These are phyloP conservation scores for Drosophila colorata DNA, from an alignment of 2,888 invertebrate genomes.

Conservation along the genomic window DNA sequence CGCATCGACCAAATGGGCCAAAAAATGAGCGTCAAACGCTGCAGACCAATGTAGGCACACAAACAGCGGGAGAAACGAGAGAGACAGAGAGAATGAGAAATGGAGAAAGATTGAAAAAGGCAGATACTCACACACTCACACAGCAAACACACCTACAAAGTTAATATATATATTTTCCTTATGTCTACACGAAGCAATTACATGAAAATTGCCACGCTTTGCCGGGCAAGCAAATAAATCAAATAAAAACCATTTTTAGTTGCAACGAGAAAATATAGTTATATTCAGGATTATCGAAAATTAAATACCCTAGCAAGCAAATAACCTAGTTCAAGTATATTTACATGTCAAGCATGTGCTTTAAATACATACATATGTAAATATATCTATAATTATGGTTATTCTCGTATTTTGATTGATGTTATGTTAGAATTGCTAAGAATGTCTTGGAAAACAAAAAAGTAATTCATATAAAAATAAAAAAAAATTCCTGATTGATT, in stretches of 20 bases:
- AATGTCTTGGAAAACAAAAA: too few relatives aligned
- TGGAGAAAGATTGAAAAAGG: too few relatives aligned
- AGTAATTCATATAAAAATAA: too few relatives aligned
- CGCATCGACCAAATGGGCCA: slow-evolving; percentile 70
- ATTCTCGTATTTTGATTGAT: too few relatives aligned
- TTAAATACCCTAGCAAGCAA: not conserved
- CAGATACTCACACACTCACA: slow-evolving; percentile 8
- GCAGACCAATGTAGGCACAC: slow-evolving; percentile 47
- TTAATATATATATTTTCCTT: slow-evolving; percentile 50
- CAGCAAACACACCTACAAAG: slow-evolving; percentile 25
- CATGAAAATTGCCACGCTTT: slow-evolving; percentile 54
- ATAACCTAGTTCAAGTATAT: too few relatives aligned
- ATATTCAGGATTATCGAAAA: not conserved
- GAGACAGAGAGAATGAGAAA: not conserved
- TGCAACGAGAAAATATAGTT: not conserved
- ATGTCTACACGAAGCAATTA: slow-evolving; percentile 65
- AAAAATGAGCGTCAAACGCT: slow-evolving; percentile 68
- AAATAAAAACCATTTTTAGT: slow-evolving; percentile 38
- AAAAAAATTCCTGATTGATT: too few relatives aligned
- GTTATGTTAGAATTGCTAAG: too few relatives aligned
- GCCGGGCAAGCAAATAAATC: slow-evolving; percentile 65
- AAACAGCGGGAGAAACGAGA: not conserved
- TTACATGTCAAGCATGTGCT: too few relatives aligned
- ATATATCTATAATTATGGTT: too few relatives aligned
- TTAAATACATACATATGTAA: too few relatives aligned